Percentiles rank a stretch among this genome's conserved stretches.
Conservation (phyloP, 2,113 vertebrate species). For the Coptodon bakossiorum region DNA sequence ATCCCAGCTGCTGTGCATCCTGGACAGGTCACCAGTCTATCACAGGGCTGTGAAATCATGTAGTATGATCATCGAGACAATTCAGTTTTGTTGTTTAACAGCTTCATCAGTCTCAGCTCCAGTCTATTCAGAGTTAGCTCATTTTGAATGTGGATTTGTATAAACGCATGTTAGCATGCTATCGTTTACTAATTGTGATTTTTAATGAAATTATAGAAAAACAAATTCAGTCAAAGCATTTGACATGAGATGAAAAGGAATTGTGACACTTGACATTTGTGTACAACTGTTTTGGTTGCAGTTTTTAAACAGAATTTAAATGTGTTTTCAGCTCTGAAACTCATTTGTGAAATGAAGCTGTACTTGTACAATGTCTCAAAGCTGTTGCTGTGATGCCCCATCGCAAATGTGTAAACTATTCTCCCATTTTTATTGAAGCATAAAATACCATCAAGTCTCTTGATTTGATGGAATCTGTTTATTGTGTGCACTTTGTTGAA, state of each 20-base stretch:
- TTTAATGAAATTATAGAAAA: not conserved
- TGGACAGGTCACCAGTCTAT: not conserved
- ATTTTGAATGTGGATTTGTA: no score
- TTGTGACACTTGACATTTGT: not conserved
- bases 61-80: not conserved
- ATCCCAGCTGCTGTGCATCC: not conserved
- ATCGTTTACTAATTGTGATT: not conserved
- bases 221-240: not conserved
- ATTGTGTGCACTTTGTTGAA: conserved; percentile 21
- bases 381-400: conserved; percentile 68
- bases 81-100: not conserved
- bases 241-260: not conserved
- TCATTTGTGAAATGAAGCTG: conserved; percentile 80
- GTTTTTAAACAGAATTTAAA: conserved; percentile 23
- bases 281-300: conserved; percentile 37
- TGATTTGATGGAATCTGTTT: conserved; percentile 9
- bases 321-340: not conserved
- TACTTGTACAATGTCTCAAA: conserved; percentile 74
- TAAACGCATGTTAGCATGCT: not conserved
- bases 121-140: not conserved
- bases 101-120: not conserved
- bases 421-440: conserved; percentile 76
- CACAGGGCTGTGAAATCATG: not conserved
- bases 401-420: conserved; percentile 78
- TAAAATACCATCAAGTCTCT: conserved; percentile 46